phyloP scores from a whole-genome alignment of 37 sponge, comb jelly and placozoan species.

The Haliclona indistincta region DNA sequence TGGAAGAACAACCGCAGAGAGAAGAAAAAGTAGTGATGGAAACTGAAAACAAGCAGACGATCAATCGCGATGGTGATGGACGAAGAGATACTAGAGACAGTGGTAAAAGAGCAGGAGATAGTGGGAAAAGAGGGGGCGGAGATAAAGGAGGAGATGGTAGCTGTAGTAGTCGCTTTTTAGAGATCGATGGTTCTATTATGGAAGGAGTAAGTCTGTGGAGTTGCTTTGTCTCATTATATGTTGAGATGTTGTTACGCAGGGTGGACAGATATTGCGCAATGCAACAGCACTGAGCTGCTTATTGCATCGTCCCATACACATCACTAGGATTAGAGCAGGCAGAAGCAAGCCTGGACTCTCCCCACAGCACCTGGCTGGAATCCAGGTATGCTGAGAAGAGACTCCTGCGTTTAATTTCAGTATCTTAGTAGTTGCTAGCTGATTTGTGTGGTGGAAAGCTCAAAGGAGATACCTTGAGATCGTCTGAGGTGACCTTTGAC shows the following conservation, averaged over 20 bases:
- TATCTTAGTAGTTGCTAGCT: constrained; percentile 42
- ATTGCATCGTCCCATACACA: constrained; percentile 58
- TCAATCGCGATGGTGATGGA: no score
- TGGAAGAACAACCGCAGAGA: no score
- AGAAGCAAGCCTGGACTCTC: constrained; percentile 89
- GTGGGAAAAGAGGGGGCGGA: constrained; percentile 1
- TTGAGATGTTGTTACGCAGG: constrained; percentile 41
- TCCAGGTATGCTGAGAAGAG: constrained; percentile 27
- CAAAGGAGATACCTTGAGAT: constrained; percentile 51
- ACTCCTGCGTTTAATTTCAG: background rate
- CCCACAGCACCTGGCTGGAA: constrained; percentile 90
- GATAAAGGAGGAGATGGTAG: background rate
- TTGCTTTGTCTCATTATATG: no score
- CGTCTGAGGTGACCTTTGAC: constrained; percentile 58
- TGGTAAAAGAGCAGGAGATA: background rate
- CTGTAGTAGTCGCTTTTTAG: constrained; percentile 1
- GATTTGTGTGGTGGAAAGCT: constrained; percentile 67
- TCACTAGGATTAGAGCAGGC: constrained; percentile 79
- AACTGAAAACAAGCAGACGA: no score
- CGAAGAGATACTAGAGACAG: no score
- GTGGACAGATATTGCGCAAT: constrained; percentile 94
- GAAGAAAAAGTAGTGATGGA: no score
- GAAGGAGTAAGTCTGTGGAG: constrained; percentile 90
- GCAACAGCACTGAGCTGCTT: constrained; percentile 78
- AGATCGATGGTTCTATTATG: constrained; percentile 84